Percentiles rank a stretch among this genome's conserved stretches.
Conservation (phyloP, 2,113 vertebrate genomes). For the Oceanites oceanicus region DNA sequence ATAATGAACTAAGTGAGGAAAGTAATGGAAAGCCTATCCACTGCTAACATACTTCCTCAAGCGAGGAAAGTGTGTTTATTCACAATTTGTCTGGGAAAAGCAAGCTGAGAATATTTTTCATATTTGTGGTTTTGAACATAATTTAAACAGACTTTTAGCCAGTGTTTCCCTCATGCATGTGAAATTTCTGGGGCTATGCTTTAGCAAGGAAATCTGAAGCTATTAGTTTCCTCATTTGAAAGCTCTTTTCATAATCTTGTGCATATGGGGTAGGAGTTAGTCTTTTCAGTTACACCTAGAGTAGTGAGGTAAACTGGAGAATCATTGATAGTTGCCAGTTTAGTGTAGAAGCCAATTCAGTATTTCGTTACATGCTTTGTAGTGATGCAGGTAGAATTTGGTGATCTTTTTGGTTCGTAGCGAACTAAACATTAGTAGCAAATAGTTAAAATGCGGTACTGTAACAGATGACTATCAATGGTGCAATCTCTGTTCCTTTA, state of each 20-base stretch:
- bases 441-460: background rate
- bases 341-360: background rate
- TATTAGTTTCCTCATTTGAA: background rate
- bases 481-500: background rate
- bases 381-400: background rate
- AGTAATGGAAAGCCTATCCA: background rate
- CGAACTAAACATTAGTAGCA: background rate
- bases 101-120: slow-evolving; percentile 48
- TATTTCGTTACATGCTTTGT: background rate
- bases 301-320: background rate
- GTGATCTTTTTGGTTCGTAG: background rate
- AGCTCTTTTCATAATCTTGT: slow-evolving; percentile 16
- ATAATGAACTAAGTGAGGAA: background rate
- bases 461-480: background rate
- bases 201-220: background rate
- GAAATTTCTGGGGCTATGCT: background rate
- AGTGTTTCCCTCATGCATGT: background rate
- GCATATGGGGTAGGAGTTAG: background rate
- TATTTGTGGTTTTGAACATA: slow-evolving; percentile 30
- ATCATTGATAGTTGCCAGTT: background rate
- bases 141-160: slow-evolving; percentile 4
- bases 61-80: slow-evolving; percentile 29
- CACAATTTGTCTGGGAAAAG: slow-evolving; percentile 31
- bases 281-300: background rate
- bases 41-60: background rate